Base-by-base conservation (phyloP, 30 jellyfish, hydroid and myxozoan genomes). In the Morbakka virulenta region DNA sequence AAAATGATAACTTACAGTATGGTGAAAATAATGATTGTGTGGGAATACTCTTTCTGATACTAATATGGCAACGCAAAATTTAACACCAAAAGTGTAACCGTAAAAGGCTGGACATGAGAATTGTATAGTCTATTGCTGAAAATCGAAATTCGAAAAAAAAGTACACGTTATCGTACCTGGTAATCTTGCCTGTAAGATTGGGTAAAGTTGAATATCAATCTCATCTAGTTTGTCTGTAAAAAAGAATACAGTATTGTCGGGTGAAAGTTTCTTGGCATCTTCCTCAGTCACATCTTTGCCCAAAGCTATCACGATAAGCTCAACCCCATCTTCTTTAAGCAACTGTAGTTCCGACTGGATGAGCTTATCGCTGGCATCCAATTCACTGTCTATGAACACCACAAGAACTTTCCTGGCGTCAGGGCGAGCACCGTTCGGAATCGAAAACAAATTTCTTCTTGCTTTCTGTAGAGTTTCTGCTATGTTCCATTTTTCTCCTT, bases 211-310 rank as follows among this genome's bases (percentile, higher is more conserved):
- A 48, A 81, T 77, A 36, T 71, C 87, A 1, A 89, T 23, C 52
- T 67, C 84, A 34, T 83, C 95, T 32, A 89, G 74, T 20, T 35
- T 48, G 6, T 89, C 93, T 50, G 97, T 95, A 85, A 89, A 89
- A 50, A 89, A 89, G 89, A 76, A 82, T 24, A 83, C 94, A 25
- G 76, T 79, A 51, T 82, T 28, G 27, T 31, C 68, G 17, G 80
- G 87, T 0, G 96, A 81, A 25, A 72, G 31, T 1, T 74, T 74
- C 22, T 31, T 32, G 35, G 71, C 0, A 13, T 67, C 57, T 0
- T 25, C 72, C 25, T 32, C 72, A 32, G 50, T 74, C 20, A 52
- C 88, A 11, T 62, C 76, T 27, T 85, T 71, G 47, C 78, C 89
- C 35, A 83, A 9, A 33, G 81, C 91, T 36, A 90, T 68, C 35